A percentile compares a stretch with the other conserved stretches of the same genome.
phyloP scores from a whole-genome alignment of 2,888 invertebrate genomes.

The Drosophila suboccidentalis region DNA sequence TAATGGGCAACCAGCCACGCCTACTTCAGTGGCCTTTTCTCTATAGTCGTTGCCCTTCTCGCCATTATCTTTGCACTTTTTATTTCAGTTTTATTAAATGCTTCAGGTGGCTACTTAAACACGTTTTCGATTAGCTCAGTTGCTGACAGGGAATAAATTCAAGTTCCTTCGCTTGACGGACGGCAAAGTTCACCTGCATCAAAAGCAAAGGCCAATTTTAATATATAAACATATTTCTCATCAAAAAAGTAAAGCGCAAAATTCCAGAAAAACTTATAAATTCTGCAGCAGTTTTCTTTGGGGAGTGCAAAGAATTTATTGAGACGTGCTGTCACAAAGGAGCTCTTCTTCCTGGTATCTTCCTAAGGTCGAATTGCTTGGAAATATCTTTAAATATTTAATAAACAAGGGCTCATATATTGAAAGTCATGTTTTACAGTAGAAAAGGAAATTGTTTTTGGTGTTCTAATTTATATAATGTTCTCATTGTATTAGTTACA shows the following conservation, averaged over 20 bases:
- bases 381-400: not conserved
- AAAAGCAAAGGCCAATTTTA: conserved; percentile 11
- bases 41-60: conserved; percentile 2
- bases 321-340: conserved; percentile 52
- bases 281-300: conserved; percentile 29
- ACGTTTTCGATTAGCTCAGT: conserved; percentile 82
- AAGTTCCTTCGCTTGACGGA: not conserved
- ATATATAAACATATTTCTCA: conserved; percentile 43
- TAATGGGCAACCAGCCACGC: conserved; percentile 38
- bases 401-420: not conserved
- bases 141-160: conserved; percentile 50
- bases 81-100: conserved; percentile 69
- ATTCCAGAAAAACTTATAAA: conserved; percentile 49
- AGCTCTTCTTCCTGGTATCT: conserved; percentile 39
- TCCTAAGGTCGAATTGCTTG: not conserved
- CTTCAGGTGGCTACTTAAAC: conserved; percentile 80
- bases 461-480: not conserved
- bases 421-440: not conserved
- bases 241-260: conserved; percentile 50
- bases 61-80: conserved; percentile 36
- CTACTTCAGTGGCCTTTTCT: not conserved
- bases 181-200: conserved; percentile 36
- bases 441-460: not conserved
- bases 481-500: conserved; percentile 1
- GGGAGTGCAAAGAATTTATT: conserved; percentile 33